Base-by-base conservation (phyloP, 1,140 invertebrate species). In the Palaemon carinicauda region DNA sequence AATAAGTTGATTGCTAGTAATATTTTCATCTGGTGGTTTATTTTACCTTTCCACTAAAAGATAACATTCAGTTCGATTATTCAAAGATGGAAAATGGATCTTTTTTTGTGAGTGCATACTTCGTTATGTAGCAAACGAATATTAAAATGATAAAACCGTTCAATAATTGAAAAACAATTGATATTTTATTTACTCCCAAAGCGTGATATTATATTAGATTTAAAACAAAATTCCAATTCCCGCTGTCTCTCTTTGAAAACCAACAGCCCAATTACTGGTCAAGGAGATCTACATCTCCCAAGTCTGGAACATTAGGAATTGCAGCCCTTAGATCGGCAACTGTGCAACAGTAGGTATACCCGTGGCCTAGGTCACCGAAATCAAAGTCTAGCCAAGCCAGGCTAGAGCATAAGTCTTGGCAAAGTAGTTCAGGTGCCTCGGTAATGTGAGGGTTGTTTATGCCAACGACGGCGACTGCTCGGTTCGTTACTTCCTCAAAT, bases 291-390 rank as follows among this genome's bases (percentile, higher is more conserved):
- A 78, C 75, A 1, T 52, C 56, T 12, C 79, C 56, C 2, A 88
- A n/a, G n/a, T 87, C 87, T 7, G 87, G 87, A 1, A 81, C 52
- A 54, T 83, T 77, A 29, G 80, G 71, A 14, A 88, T 84, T 52
- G 87, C 80, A 19, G 71, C 53, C 29, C 80, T 74, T 4, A 80
- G 53, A 24, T 77, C 80, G 10, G 73, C 81, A 27, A 88, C 80
- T 7, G 3, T 54, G 33, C 87, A 88, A 51, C 87, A 88, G 74
- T 88, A 88, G 31, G 83, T 88, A 31, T 73, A 88, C 4, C 87
- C 87, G 50, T 81, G 31, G 56, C 29, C 83, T 10, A 87, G 54
- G 60, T 80, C 53, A 19, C 29, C 50, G 51, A 51, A 56, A n/a
- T 87, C 60, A 27, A 77, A 87, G 78, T 87, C 84, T 12, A 80